Conservation (phyloP, 2,113 vertebrate genomes). For the Leiothrix lutea region DNA sequence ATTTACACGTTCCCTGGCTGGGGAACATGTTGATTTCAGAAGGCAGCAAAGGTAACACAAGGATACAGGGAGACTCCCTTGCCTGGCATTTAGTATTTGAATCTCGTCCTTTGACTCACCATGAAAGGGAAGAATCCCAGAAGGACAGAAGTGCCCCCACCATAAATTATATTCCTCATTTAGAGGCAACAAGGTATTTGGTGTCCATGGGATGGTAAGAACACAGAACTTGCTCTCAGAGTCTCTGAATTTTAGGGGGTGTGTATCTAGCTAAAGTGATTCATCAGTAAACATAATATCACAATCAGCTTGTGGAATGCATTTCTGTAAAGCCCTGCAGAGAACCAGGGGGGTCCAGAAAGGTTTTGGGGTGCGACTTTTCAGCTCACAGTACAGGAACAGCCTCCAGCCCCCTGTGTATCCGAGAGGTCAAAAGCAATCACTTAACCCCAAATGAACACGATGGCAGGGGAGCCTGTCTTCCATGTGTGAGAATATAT, state of each 20-base stretch:
- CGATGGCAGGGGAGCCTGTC: neutral
- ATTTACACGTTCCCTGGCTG: constrained; percentile 17
- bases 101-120: neutral
- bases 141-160: neutral
- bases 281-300: neutral
- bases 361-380: neutral
- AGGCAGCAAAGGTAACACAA: constrained; percentile 20
- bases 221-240: neutral
- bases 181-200: neutral
- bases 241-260: neutral
- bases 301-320: neutral
- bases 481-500: neutral
- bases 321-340: neutral
- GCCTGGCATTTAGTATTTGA: neutral
- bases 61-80: constrained; percentile 32
- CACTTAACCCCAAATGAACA: neutral
- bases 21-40: constrained; percentile 30
- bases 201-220: neutral
- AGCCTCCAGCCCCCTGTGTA: neutral
- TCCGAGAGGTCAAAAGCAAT: neutral
- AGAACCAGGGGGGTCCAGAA: neutral
- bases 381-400: neutral
- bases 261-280: neutral
- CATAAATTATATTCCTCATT: neutral
- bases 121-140: neutral